These are phyloP conservation scores for Parazoanthus atlanticus DNA, from an alignment of 92 coral and sea anemone species.

Conservation along the genomic window DNA sequence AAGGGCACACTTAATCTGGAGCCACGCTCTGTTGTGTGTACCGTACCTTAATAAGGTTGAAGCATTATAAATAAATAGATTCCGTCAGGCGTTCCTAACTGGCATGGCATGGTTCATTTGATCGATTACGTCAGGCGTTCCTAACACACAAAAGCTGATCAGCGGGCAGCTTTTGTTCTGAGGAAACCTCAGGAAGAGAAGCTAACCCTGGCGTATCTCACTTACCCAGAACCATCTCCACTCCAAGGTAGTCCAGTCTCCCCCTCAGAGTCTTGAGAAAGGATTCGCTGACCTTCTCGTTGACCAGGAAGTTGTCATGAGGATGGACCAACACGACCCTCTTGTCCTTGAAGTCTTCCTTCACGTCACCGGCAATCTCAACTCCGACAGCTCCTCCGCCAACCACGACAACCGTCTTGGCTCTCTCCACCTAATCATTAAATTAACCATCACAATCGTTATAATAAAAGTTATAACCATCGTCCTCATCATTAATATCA, in stretches of 20 bases:
- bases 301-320: slow-evolving; percentile 77
- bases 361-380: slow-evolving; percentile 95
- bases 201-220: not conserved
- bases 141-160: too few species aligned
- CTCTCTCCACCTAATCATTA: slow-evolving; percentile 63
- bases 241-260: slow-evolving; percentile 80
- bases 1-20: too few species aligned
- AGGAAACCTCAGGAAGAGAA: not conserved
- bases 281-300: slow-evolving; percentile 87
- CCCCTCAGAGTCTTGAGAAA: slow-evolving; percentile 83
- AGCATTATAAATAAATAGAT: too few species aligned
- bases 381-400: slow-evolving; percentile 99
- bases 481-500: not conserved
- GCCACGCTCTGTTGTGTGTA: too few species aligned
- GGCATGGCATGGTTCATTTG: too few species aligned
- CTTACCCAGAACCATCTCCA: slow-evolving; percentile 84
- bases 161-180: too few species aligned
- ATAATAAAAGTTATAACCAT: not conserved
- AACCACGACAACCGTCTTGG: slow-evolving; percentile 80
- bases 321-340: slow-evolving; percentile 88
- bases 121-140: too few species aligned
- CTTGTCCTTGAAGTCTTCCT: slow-evolving; percentile 88
- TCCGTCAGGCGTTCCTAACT: too few species aligned
- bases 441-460: not conserved
- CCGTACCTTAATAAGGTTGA: too few species aligned